phyloP scores from a whole-genome alignment of 1,140 invertebrate genomes.

The Cydia fagiglandana region DNA sequence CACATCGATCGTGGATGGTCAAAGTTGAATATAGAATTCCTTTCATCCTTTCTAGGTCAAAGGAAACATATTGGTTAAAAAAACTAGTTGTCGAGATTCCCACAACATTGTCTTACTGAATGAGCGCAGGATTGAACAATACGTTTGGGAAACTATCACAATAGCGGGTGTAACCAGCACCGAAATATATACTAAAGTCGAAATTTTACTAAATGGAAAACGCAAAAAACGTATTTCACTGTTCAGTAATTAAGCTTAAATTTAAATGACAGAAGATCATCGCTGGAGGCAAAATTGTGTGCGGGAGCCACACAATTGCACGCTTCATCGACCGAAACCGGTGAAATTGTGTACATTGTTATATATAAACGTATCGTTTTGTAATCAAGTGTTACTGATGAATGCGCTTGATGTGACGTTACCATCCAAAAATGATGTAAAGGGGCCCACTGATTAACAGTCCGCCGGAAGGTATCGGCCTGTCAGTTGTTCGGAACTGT shows the following conservation, averaged over 20 bases:
- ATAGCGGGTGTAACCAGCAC: conserved; percentile 53
- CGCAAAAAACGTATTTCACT: background rate
- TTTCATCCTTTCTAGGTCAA: background rate
- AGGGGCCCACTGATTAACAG: no score
- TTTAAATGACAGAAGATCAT: background rate
- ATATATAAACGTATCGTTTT: conserved; percentile 24
- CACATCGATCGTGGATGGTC: no score
- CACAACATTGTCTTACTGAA: conserved; percentile 37
- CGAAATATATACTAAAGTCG: conserved; percentile 47
- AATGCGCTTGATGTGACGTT: background rate
- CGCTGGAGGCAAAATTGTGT: background rate
- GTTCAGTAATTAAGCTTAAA: background rate
- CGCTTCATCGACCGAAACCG: conserved; percentile 56
- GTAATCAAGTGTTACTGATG: background rate
- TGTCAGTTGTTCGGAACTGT: no score
- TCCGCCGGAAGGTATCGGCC: no score
- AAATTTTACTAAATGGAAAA: background rate
- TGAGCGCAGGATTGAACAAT: conserved; percentile 37
- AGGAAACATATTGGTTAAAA: background rate
- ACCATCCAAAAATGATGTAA: no score
- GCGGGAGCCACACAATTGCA: conserved; percentile 47
- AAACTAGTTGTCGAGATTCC: conserved; percentile 5
- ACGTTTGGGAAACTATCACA: conserved; percentile 49
- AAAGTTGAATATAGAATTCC: no score
- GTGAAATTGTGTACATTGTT: conserved; percentile 56